Base-by-base conservation (phyloP, 30 jellyfish, hydroid and myxozoan genomes). In the Sanderia malayensis region DNA sequence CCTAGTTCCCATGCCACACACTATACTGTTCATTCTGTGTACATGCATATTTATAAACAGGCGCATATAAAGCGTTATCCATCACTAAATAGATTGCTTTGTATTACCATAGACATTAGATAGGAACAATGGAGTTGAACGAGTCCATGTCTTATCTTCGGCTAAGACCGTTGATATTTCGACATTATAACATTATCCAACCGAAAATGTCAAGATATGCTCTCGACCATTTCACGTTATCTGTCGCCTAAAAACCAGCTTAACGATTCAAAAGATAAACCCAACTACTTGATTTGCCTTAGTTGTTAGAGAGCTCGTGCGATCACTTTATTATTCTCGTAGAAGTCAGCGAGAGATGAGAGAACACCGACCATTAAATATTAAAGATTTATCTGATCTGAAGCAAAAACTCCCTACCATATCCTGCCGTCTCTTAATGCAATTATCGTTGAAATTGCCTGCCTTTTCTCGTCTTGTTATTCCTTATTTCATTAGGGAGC, bases 381-480 rank as follows among this genome's bases (percentile, higher is more conserved):
- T 76, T 62, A 44, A 76, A 29, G 71, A 22, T 65, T 52, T 76
- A 61, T 76, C 80, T 61, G 88, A 64, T 76, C 49, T 41, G 32
- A 58, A 60, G 76, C 44, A 52, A 76, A 76, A 61, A 61, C 77
- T 62, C 80, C 68, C 88, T 76, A 37, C 88, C 80, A 61, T 45
- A 46, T 62, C 80, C 88, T 76, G 77, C 88, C 88, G 88, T 66
- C 71, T 41, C 52, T 11, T 76, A 76, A 76, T 63, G 80, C 22
- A 61, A 76, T 76, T 76, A 76, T 52, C 78, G 45, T 76, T 46
- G 30, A 61, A 29, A 60, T 76, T 67, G 59, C 41, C 88, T 61
- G 88, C 53, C 88, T 76, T 76, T 71, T 71, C 44, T 46, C 24
- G 80, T 61, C 73, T 49, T 46, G 80, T 62, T 64, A 76, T 64